Conservation (phyloP, 2,113 vertebrate species). For the Microcebus murinus region DNA sequence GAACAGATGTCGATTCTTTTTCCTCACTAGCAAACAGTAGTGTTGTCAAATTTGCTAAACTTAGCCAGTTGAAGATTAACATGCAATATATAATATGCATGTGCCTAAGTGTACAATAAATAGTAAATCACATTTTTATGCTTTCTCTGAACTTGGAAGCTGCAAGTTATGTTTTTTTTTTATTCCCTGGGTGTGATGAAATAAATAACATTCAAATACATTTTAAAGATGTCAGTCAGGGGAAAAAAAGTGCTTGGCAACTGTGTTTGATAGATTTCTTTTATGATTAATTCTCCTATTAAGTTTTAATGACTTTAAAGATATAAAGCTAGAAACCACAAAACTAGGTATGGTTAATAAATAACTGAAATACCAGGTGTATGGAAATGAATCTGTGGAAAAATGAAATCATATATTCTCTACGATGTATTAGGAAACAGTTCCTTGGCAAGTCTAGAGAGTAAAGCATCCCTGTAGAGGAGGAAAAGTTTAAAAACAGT, state of each 20-base stretch:
- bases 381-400: conserved; percentile 48
- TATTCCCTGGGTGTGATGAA: conserved; percentile 73
- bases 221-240: conserved; percentile 51
- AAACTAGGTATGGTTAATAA: conserved; percentile 69
- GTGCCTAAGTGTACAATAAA: conserved; percentile 68
- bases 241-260: conserved; percentile 48
- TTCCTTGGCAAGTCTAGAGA: conserved; percentile 39
- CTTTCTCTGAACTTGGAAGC: conserved; percentile 62
- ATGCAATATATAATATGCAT: conserved; percentile 72
- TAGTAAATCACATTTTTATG: conserved; percentile 78
- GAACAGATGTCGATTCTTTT: conserved; percentile 77
- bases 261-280: conserved; percentile 76
- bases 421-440: conserved; percentile 17
- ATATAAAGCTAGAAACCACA: conserved; percentile 71
- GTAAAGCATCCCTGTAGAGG: background rate
- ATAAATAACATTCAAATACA: conserved; percentile 77
- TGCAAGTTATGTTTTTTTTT: conserved; percentile 56
- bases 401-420: conserved; percentile 63
- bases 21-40: conserved; percentile 60
- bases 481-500: background rate
- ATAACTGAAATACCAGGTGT: conserved; percentile 71
- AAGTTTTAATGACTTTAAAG: conserved; percentile 79
- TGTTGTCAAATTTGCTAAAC: conserved; percentile 80
- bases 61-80: conserved; percentile 77
- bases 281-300: conserved; percentile 79